Percentiles rank a stretch among this genome's conserved stretches.
Evolutionary conservation across 2,113 vertebrate species (phyloP).

Genomic region (Onychostoma macrolepis): DNA sequence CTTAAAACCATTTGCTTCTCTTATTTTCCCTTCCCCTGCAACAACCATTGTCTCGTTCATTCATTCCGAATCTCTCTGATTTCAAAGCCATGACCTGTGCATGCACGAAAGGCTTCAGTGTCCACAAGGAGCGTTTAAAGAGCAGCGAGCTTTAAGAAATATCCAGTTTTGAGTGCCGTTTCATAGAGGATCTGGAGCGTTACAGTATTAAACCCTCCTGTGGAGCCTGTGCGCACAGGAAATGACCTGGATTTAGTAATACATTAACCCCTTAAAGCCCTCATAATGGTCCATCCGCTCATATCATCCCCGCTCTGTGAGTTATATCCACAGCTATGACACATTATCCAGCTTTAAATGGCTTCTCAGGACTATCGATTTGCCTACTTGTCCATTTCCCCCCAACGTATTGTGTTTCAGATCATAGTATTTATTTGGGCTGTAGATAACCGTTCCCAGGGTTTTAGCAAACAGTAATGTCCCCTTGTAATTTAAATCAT

Average conservation of each 20-base stretch:
- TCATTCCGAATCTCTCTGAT: not conserved
- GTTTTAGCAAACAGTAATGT: not conserved
- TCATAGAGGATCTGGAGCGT: conserved; percentile 39
- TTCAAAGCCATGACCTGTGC: not conserved
- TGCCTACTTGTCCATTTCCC: conserved; percentile 27
- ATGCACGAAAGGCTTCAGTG: not conserved
- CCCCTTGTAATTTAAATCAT: not conserved
- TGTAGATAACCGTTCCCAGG: not conserved
- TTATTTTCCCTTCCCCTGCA: not conserved
- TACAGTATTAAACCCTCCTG: conserved; percentile 43
- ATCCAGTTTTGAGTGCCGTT: conserved; percentile 57
- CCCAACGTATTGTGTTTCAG: conserved; percentile 14
- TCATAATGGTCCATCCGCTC: not conserved
- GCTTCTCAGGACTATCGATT: conserved; percentile 28
- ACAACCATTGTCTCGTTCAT: not conserved
- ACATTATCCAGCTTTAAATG: conserved; percentile 31
- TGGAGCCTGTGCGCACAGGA: conserved; percentile 3
- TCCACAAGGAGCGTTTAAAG: conserved; percentile 42
- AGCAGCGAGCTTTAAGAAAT: conserved; percentile 55
- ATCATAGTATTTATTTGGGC: conserved; percentile 22
- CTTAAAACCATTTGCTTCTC: not conserved
- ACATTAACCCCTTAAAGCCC: conserved; percentile 38
- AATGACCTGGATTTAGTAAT: conserved; percentile 40
- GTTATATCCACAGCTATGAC: not conserved
- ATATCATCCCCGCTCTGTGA: conserved; percentile 1